A percentile compares a stretch with the other conserved stretches of the same genome.
These are phyloP conservation scores for Virgularia gustaviana DNA, from an alignment of 92 coral and sea anemone genomes.

Conservation along the genomic window DNA sequence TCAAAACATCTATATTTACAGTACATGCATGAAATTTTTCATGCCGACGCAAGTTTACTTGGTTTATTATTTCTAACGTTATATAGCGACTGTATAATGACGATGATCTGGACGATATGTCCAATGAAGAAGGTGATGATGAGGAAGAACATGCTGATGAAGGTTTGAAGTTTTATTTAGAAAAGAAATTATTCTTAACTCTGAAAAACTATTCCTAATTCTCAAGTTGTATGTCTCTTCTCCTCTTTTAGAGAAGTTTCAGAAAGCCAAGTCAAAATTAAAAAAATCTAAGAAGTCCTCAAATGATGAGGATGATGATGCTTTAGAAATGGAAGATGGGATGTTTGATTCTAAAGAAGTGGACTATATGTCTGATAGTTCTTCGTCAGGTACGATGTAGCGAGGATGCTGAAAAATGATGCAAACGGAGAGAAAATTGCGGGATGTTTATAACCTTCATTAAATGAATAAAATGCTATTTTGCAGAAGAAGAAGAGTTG, in stretches of 20 bases:
- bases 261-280: constrained; percentile 58
- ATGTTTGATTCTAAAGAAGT: constrained; percentile 94
- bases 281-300: constrained; percentile 62
- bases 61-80: neutral
- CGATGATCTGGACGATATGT: constrained; percentile 59
- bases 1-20: no score
- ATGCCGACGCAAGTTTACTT: no score
- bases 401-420: neutral
- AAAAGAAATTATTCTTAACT: no score
- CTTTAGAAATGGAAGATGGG: constrained; percentile 87
- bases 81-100: constrained; percentile 72
- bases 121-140: constrained; percentile 72
- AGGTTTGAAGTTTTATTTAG: no score
- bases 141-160: constrained; percentile 69
- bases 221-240: no score
- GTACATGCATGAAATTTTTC: no score
- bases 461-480: no score
- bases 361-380: constrained; percentile 81
- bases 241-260: constrained; percentile 56
- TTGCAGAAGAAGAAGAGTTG: constrained; percentile 47
- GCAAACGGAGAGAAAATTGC: neutral
- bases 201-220: no score
- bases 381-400: constrained; percentile 88
- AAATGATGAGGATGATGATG: constrained; percentile 69
- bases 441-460: neutral